phyloP scores from a whole-genome alignment of 2,113 vertebrate species.

The Elgaria multicarinata region DNA sequence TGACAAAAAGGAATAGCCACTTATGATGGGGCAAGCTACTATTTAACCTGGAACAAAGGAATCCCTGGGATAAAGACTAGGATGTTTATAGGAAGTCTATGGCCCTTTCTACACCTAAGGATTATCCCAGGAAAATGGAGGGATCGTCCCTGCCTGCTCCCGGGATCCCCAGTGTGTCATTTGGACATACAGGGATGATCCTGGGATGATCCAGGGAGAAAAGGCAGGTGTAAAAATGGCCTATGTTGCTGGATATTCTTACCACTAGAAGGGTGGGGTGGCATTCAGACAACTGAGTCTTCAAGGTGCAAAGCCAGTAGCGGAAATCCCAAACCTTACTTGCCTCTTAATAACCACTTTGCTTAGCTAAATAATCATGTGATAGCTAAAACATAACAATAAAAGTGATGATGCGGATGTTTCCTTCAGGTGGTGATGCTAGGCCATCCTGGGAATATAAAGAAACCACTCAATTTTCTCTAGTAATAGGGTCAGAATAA shows the following conservation, averaged over 20 bases:
- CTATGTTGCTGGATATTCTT: background rate
- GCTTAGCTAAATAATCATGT: too few relatives aligned
- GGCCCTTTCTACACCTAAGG: too few relatives aligned
- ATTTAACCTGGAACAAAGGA: background rate
- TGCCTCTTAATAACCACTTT: background rate
- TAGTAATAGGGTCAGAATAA: background rate
- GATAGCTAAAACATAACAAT: too few relatives aligned
- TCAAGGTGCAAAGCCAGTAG: background rate
- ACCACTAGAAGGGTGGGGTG: background rate
- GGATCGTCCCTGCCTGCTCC: too few relatives aligned
- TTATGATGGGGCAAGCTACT: background rate
- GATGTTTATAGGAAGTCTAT: background rate
- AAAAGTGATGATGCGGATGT: background rate
- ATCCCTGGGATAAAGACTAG: background rate
- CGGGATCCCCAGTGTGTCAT: too few relatives aligned
- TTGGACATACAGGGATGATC: too few relatives aligned
- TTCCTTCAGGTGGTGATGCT: background rate
- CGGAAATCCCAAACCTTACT: background rate
- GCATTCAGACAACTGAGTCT: background rate
- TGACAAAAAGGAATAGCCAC: background rate
- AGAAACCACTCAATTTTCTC: background rate
- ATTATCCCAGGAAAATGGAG: too few relatives aligned
- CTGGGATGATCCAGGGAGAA: too few relatives aligned
- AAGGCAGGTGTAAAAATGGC: too few relatives aligned
- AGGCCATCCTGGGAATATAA: background rate